Conservation (phyloP, 2,888 invertebrate genomes). For the Nomada flava region DNA sequence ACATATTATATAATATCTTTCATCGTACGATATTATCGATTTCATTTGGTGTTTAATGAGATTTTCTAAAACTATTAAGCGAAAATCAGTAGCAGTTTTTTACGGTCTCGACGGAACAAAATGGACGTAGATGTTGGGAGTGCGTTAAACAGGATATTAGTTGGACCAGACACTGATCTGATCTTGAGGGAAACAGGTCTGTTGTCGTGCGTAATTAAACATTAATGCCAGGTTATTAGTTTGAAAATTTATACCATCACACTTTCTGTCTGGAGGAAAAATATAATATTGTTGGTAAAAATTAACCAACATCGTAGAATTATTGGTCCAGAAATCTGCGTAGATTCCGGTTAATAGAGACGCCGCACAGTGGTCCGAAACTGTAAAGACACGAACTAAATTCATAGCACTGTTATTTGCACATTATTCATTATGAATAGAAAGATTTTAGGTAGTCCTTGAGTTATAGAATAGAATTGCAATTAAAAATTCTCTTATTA, state of each 20-base stretch:
- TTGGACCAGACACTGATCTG: background rate
- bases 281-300: background rate
- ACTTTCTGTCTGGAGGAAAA: background rate
- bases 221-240: background rate
- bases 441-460: no score
- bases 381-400: no score
- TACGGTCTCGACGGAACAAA: background rate
- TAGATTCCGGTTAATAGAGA: no score
- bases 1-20: no score
- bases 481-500: no score
- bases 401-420: no score
- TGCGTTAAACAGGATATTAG: background rate
- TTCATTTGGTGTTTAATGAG: background rate
- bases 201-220: constrained; percentile 2
- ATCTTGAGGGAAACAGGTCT: background rate
- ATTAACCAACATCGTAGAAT: no score
- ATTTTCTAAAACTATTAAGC: constrained; percentile 12
- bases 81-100: constrained; percentile 11
- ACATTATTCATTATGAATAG: no score
- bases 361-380: no score
- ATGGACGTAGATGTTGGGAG: background rate
- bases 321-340: no score
- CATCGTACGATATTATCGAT: no score
- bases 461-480: no score
- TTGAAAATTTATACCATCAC: background rate